Conservation (phyloP, 2,113 vertebrate species). For the Cyanoramphus novaezelandiae region DNA sequence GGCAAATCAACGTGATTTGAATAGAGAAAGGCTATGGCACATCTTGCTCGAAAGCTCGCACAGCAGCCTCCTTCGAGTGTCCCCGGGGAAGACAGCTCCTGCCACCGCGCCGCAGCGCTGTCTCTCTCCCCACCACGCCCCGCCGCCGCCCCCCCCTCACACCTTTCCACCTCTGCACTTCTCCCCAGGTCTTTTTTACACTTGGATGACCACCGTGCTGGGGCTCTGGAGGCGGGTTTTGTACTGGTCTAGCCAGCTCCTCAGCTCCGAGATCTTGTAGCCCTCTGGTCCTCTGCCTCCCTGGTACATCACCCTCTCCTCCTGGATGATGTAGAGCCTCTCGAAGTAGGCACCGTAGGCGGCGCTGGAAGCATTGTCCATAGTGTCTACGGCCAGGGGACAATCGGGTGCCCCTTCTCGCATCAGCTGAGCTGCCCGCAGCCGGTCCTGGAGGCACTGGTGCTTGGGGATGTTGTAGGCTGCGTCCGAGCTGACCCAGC, state of each 20-base stretch:
- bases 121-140: background rate
- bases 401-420: slow-evolving; percentile 83
- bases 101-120: background rate
- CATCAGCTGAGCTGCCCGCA: slow-evolving; percentile 89
- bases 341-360: slow-evolving; percentile 99
- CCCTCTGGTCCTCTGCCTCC: slow-evolving; percentile 94
- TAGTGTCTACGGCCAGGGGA: slow-evolving; percentile 91
- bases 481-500: slow-evolving; percentile 97
- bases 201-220: slow-evolving; percentile 80
- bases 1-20: slow-evolving; percentile 75
- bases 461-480: slow-evolving; percentile 94
- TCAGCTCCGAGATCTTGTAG: slow-evolving; percentile 93
- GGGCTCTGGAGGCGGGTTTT: slow-evolving; percentile 74
- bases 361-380: slow-evolving; percentile 95
- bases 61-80: slow-evolving; percentile 53
- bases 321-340: slow-evolving; percentile 92
- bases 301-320: slow-evolving; percentile 90
- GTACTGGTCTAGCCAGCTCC: slow-evolving; percentile 91
- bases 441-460: slow-evolving; percentile 92
- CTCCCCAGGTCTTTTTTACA: slow-evolving; percentile 77
- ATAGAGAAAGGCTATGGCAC: slow-evolving; percentile 64
- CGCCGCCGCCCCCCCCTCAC: background rate
- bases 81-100: slow-evolving; percentile 1
- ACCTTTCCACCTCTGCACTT: slow-evolving; percentile 4
- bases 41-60: slow-evolving; percentile 51